phyloP scores from a whole-genome alignment of 2,797 vertebrate species.

The Tauraco hartlaubi region DNA sequence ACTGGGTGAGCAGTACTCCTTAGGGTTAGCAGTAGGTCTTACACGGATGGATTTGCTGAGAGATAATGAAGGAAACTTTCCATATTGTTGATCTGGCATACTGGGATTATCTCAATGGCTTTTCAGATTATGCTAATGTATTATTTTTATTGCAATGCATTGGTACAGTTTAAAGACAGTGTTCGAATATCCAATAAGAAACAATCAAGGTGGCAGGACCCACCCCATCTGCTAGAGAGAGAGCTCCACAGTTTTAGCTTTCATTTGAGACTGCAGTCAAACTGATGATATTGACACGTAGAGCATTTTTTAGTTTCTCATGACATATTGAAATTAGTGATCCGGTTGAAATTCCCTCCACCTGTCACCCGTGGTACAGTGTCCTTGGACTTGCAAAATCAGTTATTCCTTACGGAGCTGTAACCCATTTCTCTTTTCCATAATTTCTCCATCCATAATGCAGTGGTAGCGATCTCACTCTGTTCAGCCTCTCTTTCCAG shows the following conservation, averaged over 20 bases:
- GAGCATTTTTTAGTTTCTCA: neutral
- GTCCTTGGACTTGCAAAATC: neutral
- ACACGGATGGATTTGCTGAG: neutral
- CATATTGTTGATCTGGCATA: neutral
- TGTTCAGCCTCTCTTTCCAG: neutral
- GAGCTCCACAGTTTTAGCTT: neutral
- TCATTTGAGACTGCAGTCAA: neutral
- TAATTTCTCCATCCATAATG: neutral
- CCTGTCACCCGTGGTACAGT: neutral
- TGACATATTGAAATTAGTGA: neutral
- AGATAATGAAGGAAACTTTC: neutral
- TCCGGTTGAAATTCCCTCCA: neutral
- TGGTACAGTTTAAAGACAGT: neutral
- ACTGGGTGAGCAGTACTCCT: neutral
- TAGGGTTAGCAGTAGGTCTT: neutral
- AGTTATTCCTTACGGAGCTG: neutral
- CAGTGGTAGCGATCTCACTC: neutral
- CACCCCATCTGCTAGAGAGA: neutral
- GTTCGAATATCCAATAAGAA: neutral
- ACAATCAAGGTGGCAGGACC: neutral
- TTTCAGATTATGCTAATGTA: neutral
- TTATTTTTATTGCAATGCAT: neutral
- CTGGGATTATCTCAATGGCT: neutral
- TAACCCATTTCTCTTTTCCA: neutral
- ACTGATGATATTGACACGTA: neutral